Conservation (phyloP, 1,140 invertebrate genomes). For the Platyscapa corneri region DNA sequence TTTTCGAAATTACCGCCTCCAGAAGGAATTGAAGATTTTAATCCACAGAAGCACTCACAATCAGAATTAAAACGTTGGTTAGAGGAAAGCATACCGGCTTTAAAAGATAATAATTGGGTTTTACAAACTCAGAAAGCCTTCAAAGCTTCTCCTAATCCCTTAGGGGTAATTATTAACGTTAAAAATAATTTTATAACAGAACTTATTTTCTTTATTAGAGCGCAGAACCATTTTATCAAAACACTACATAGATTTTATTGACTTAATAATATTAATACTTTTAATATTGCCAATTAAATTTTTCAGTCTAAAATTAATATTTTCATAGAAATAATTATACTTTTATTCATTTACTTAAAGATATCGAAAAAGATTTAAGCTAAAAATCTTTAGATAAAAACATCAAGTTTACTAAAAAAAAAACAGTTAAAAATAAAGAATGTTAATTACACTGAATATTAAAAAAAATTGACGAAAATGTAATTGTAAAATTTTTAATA, state of each 20-base stretch:
- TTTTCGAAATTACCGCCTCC: slow-evolving; percentile 65
- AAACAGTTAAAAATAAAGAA: too few relatives aligned
- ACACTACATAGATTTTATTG: too few relatives aligned
- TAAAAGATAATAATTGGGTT: slow-evolving; percentile 68
- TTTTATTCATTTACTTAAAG: too few relatives aligned
- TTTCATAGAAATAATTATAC: too few relatives aligned
- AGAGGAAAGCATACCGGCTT: slow-evolving; percentile 61
- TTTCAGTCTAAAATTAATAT: not conserved
- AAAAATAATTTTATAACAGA: not conserved
- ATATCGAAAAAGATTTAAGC: too few relatives aligned
- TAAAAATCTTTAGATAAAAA: too few relatives aligned
- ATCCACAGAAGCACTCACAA: slow-evolving; percentile 9
- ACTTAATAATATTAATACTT: too few relatives aligned
- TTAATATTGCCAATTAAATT: not conserved
- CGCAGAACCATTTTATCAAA: too few relatives aligned
- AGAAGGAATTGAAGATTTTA: slow-evolving; percentile 36
- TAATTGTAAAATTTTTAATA: too few relatives aligned
- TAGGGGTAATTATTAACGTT: slow-evolving; percentile 59
- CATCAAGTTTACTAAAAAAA: too few relatives aligned
- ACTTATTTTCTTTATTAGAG: not conserved
- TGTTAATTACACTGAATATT: too few relatives aligned
- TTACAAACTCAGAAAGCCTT: slow-evolving; percentile 64
- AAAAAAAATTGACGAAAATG: too few relatives aligned
- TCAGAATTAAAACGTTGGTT: slow-evolving; percentile 54
- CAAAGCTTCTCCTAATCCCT: slow-evolving; percentile 57